Percentiles rank a stretch among this genome's conserved stretches.
phyloP scores from a whole-genome alignment of 2,113 vertebrate genomes.

The Gobius niger region DNA sequence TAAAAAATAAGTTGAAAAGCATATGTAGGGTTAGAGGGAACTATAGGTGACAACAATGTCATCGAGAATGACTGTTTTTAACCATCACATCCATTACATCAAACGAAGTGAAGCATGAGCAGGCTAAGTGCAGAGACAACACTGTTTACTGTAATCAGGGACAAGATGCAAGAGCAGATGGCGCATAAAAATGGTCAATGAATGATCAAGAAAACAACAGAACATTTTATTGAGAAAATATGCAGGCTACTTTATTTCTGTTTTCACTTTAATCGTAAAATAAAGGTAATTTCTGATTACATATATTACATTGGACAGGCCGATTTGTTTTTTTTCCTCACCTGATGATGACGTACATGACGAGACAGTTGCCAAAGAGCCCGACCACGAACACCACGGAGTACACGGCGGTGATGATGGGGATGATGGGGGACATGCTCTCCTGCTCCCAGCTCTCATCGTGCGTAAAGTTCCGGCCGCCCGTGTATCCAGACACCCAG shows the following conservation, averaged over 20 bases:
- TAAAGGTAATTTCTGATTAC: too few relatives aligned
- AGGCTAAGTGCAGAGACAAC: not conserved
- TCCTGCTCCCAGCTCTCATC: constrained; percentile 72
- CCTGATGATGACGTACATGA: constrained; percentile 98
- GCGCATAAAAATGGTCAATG: not conserved
- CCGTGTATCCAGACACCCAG: constrained; percentile 55
- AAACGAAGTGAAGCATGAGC: not conserved
- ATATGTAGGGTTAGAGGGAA: too few relatives aligned
- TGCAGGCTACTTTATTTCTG: too few relatives aligned
- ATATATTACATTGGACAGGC: too few relatives aligned
- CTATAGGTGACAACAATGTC: too few relatives aligned
- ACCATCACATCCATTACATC: not conserved
- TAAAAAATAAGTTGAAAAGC: too few relatives aligned
- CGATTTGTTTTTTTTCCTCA: constrained; percentile 72
- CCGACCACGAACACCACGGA: constrained; percentile 93
- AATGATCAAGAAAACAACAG: not conserved
- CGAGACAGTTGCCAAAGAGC: constrained; percentile 92
- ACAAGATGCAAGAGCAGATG: not conserved
- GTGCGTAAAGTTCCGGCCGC: constrained; percentile 59
- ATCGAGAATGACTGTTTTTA: not conserved
- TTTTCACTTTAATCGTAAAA: too few relatives aligned
- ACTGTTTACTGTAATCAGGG: not conserved
- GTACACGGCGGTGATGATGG: constrained; percentile 94
- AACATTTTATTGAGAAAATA: not conserved
- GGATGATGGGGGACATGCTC: constrained; percentile 85